Base-by-base conservation (phyloP, 2,797 vertebrate genomes). In the Cynopterus sphinx region DNA sequence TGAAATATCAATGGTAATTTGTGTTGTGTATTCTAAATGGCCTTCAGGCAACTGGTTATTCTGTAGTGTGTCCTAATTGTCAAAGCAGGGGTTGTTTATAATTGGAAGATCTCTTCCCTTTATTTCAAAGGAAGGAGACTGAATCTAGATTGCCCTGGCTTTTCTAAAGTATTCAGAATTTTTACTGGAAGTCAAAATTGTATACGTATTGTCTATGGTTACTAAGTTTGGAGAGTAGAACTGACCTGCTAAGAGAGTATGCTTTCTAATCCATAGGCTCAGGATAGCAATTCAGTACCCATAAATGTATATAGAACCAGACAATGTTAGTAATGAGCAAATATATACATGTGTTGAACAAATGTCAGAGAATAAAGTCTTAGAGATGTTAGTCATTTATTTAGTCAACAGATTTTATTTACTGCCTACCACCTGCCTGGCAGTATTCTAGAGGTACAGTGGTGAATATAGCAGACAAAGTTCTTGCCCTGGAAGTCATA, bases 91-190 rank as follows among this genome's bases (percentile, higher is more conserved):
- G 12, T 84, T 70, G 8, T 95, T 91, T 79, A 46, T 65, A 74
- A 88, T 70, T 86, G 82, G 71, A 95, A 6, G 21, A 41, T 70
- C 31, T 59, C 19, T 36, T 36, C 41, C 26, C 41, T 71, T 91
- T 85, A 57, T 68, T 94, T 91, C 36, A 86, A 68, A 75, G 33
- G 33, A 79, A 79, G 71, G 68, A 74, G 71, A 86, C 75, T 63
- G 59, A 96, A 82, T 82, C 41, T 82, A 53, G 61, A 59, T 78
- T 95, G 15, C 9, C 49, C 19, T 63, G 31, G 9, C 24, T 91
- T 89, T 92, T 70, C 28, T 74, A 87, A 90, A 92, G n/a, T 85
- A 43, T 63, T 78, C n/a, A 57, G 49, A 91, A 65, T 83, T 55
- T 74, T 81, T 84, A 79, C 53, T 90, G 53, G 46, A 79, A 90